Conservation (phyloP, 2,113 vertebrate species). For the Syngnathoides biaculeatus region DNA sequence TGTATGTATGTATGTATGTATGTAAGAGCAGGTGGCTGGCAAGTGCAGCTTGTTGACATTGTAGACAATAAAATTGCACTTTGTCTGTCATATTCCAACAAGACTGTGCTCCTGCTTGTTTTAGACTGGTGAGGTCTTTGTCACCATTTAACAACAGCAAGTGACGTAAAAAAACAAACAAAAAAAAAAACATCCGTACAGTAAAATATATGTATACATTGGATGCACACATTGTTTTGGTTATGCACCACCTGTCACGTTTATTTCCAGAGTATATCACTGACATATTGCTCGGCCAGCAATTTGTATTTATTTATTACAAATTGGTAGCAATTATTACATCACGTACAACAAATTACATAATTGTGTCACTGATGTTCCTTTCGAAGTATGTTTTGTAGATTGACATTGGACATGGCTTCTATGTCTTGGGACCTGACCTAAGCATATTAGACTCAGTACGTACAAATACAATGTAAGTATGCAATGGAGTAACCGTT, state of each 20-base stretch:
- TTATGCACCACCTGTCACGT: neutral
- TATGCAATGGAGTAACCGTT: neutral
- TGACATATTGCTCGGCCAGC: neutral
- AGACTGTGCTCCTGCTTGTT: constrained; percentile 15
- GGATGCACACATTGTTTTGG: constrained; percentile 23
- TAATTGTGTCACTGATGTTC: neutral
- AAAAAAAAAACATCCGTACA: too few relatives aligned
- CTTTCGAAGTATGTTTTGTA: neutral
- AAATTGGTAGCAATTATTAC: neutral
- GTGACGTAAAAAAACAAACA: too few relatives aligned
- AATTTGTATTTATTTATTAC: neutral
- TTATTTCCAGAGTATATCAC: too few relatives aligned
- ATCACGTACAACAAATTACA: neutral
- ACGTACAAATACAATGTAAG: neutral
- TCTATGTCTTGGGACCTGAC: neutral
- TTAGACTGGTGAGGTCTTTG: neutral
- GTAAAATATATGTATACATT: too few relatives aligned
- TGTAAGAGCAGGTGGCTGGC: constrained; percentile 30
- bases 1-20: too few relatives aligned
- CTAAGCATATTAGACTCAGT: neutral
- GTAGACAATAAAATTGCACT: constrained; percentile 55
- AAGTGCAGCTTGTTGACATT: constrained; percentile 54
- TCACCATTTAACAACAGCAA: neutral
- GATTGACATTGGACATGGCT: neutral
- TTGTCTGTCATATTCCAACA: constrained; percentile 33